Conservation (phyloP, 2,113 vertebrate genomes). For the Origma solitaria region DNA sequence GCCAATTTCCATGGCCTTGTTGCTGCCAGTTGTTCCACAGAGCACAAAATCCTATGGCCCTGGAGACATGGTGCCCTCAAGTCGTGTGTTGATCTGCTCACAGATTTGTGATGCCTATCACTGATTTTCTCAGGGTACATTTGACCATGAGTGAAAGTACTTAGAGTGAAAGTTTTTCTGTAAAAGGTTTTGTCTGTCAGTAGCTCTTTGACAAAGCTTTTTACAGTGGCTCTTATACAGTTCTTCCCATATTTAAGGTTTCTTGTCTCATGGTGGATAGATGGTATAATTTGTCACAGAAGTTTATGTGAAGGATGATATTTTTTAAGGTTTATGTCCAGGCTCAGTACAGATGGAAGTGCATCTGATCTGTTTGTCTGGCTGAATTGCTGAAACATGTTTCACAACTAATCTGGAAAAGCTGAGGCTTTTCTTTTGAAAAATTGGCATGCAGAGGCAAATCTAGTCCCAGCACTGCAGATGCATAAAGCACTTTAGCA, state of each 20-base stretch:
- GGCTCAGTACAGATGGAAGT: background rate
- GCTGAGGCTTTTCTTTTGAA: conserved; percentile 2
- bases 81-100: background rate
- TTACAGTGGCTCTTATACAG: background rate
- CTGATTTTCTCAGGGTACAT: background rate
- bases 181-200: background rate
- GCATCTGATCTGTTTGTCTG: background rate
- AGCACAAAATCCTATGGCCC: background rate
- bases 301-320: background rate
- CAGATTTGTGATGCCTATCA: background rate
- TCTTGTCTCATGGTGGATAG: background rate
- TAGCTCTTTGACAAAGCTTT: background rate
- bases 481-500: conserved; percentile 1
- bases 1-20: background rate
- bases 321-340: background rate
- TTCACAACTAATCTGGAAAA: conserved; percentile 2
- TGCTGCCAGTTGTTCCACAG: background rate
- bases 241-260: background rate
- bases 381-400: background rate
- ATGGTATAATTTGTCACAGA: background rate
- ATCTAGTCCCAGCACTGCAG: background rate
- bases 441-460: conserved; percentile 8
- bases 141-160: background rate
- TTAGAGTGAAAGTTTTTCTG: background rate
- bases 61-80: background rate